Base-by-base conservation (phyloP, 2,113 vertebrate genomes). In the Harpagus bidentatus region DNA sequence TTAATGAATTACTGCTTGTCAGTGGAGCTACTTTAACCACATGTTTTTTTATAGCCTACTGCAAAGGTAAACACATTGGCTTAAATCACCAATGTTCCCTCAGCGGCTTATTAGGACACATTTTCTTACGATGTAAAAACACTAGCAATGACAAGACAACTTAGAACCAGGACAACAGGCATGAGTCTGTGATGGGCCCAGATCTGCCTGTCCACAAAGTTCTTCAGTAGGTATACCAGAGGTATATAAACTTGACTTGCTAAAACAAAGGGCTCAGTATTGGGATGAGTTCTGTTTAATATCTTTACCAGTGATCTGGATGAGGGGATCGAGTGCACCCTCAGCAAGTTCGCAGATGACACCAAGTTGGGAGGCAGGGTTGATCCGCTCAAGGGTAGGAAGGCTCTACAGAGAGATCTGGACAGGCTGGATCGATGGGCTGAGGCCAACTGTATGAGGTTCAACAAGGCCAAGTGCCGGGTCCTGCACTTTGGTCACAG, bases 1-100 rank as follows among this genome's bases (percentile, higher is more conserved):
- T 79, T 76, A 94, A 80, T 86, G 78, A 93, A 88, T 73, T 77
- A 80, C 76, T 82, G 76, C 79, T 88, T 77, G 82, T 83, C 67
- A 93, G 71, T 40, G 45, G 62, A 95, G 71, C 40, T 73, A 32
- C 86, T 88, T 90, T 63, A 95, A 85, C 23, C 36, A 71, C 61
- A 47, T 4, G 12, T 62, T 43, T 69, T 87, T 22, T 50, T 74
- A 78, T 1, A 84, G 70, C 15, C 61, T 76, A 40, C 70, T 69
- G 78, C 52, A 56, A 93, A 79, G 81, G 56, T 89, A 91, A 91
- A 85, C 21, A 43, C 1, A 2, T 43, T 34, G 43, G 52, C 61
- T 76, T 74, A 34, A 67, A 67, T 31, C 61, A 48, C 34, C 40
- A 31, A 1, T 20, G 26, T 36, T 67, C 47, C 77, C 36, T 67